Percentiles rank a stretch among this genome's conserved stretches.
Evolutionary conservation across 2,888 invertebrate genomes (phyloP).

Genomic region (Parochlus steinenii): DNA sequence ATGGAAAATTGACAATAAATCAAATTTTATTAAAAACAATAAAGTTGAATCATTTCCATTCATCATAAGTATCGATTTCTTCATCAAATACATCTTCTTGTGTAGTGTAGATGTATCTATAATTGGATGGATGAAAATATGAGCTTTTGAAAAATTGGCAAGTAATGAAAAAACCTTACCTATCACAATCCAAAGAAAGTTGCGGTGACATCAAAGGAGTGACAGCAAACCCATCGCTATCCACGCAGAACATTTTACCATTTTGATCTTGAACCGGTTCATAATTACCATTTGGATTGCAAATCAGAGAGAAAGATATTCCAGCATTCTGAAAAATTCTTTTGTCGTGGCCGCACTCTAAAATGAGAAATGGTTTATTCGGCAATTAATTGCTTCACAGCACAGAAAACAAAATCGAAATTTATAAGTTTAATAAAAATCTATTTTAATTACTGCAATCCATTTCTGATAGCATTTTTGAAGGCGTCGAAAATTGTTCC

Average conservation of each 20-base stretch:
- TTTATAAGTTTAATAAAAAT: constrained; percentile 1
- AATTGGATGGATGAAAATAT: too few relatives aligned
- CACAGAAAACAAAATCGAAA: constrained; percentile 12
- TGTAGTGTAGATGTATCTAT: too few relatives aligned
- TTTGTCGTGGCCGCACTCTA: constrained; percentile 46
- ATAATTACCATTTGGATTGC: constrained; percentile 42
- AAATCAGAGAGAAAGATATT: constrained; percentile 32
- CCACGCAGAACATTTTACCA: constrained; percentile 40
- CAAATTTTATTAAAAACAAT: too few relatives aligned
- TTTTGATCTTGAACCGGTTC: constrained; percentile 33
- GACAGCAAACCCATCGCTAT: constrained; percentile 38
- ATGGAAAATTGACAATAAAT: too few relatives aligned
- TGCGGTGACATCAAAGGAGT: constrained; percentile 13
- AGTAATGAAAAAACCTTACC: too few relatives aligned
- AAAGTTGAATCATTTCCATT: too few relatives aligned
- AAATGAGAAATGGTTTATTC: constrained; percentile 6
- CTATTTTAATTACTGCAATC: constrained; percentile 41
- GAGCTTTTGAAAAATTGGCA: too few relatives aligned
- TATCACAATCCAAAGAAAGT: constrained; percentile 7
- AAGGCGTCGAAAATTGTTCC: constrained; percentile 33
- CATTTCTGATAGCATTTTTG: constrained; percentile 20
- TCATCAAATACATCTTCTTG: too few relatives aligned
- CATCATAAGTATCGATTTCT: too few relatives aligned
- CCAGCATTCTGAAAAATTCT: constrained; percentile 33
- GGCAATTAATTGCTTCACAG: constrained; percentile 12